phyloP scores from a whole-genome alignment of 1,140 invertebrate genomes.

The Thaumetopoea pityocampa region DNA sequence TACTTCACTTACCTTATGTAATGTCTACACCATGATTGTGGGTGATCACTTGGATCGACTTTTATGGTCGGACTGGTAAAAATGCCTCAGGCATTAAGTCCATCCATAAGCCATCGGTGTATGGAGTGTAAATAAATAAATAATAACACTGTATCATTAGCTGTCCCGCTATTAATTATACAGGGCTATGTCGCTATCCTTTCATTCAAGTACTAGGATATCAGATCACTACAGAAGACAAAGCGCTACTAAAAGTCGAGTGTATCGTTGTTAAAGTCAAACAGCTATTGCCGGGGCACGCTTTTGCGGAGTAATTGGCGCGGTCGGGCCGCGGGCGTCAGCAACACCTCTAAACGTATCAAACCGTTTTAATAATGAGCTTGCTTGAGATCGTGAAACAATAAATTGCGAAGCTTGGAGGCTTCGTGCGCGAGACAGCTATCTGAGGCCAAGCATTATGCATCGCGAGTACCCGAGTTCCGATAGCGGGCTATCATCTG shows the following conservation, averaged over 20 bases:
- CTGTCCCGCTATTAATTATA: too few relatives aligned
- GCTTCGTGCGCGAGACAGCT: slow-evolving; percentile 72
- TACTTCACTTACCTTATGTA: too few relatives aligned
- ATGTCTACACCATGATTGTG: too few relatives aligned
- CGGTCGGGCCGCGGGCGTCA: slow-evolving; percentile 49
- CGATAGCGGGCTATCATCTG: slow-evolving; percentile 68
- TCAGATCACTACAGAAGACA: slow-evolving; percentile 36
- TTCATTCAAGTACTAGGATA: slow-evolving; percentile 11
- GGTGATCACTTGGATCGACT: too few relatives aligned
- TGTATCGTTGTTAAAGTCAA: slow-evolving; percentile 55
- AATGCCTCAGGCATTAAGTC: too few relatives aligned
- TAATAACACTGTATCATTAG: too few relatives aligned
- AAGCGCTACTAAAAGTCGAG: slow-evolving; percentile 50
- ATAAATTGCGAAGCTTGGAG: slow-evolving; percentile 74
- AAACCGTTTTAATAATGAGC: slow-evolving; percentile 75
- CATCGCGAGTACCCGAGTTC: slow-evolving; percentile 44
- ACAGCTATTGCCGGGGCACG: slow-evolving; percentile 42
- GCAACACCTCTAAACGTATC: slow-evolving; percentile 70
- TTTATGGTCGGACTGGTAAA: too few relatives aligned
- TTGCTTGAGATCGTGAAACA: slow-evolving; percentile 71
- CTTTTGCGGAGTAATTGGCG: slow-evolving; percentile 59
- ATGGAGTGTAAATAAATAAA: too few relatives aligned
- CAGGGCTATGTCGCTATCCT: too few relatives aligned
- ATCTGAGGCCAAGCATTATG: slow-evolving; percentile 70
- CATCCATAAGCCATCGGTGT: too few relatives aligned